phyloP scores from a whole-genome alignment of 1,140 invertebrate species.

The Bombus superbus region DNA sequence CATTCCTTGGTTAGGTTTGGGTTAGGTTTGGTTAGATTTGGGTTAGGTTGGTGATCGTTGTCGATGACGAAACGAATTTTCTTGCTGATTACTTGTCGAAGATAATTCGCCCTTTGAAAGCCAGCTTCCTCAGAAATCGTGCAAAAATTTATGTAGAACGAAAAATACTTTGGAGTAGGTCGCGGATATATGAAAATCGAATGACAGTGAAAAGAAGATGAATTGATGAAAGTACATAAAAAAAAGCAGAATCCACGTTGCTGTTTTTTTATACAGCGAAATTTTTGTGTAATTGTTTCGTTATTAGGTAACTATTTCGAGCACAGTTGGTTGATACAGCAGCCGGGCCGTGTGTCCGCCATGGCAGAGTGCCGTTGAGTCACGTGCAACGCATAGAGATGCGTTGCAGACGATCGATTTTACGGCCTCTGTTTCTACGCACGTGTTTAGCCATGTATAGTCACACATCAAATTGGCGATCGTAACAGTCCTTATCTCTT shows the following conservation, averaged over 20 bases:
- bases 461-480: constrained; percentile 26
- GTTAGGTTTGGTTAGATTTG: no score
- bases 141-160: no score
- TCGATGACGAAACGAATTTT: no score
- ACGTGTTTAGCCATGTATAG: constrained; percentile 55
- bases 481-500: constrained; percentile 17
- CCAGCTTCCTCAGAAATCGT: no score
- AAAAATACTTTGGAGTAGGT: no score
- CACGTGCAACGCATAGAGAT: constrained; percentile 66
- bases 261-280: neutral
- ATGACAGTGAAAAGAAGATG: no score
- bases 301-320: neutral
- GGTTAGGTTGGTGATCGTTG: no score
- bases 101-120: no score
- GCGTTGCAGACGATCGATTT: constrained; percentile 68
- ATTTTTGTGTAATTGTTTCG: neutral
- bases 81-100: no score
- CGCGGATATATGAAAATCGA: no score
- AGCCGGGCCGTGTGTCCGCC: constrained; percentile 53
- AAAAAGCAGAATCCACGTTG: neutral
- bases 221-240: neutral
- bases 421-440: constrained; percentile 49
- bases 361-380: constrained; percentile 58
- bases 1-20: neutral
- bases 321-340: constrained; percentile 12